Conservation (phyloP, 2,113 vertebrate genomes). For the Myotis brandtii region DNA sequence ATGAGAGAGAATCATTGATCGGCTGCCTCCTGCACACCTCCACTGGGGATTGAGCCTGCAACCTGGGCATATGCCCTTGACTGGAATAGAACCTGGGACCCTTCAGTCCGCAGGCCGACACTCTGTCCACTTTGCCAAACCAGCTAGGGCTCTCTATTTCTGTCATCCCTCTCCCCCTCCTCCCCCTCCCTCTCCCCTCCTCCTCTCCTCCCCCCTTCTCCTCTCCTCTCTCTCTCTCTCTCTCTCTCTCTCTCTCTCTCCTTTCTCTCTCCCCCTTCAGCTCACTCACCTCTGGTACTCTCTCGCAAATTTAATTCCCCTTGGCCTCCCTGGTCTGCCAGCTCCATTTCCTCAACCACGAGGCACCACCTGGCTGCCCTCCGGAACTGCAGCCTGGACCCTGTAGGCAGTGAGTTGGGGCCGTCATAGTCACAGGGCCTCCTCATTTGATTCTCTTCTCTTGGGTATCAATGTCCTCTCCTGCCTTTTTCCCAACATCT, state of each 20-base stretch:
- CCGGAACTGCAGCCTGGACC: not conserved
- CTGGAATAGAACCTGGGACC: too few relatives aligned
- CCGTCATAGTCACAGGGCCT: not conserved
- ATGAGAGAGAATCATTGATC: too few relatives aligned
- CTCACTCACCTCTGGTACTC: not conserved
- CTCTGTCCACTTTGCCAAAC: too few relatives aligned
- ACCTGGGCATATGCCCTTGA: too few relatives aligned
- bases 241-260: not conserved
- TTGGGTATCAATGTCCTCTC: not conserved
- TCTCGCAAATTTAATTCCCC: not conserved
- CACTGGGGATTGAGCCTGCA: too few relatives aligned
- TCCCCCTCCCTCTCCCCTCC: rapidly evolving
- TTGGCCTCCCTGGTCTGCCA: not conserved
- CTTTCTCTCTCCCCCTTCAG: not conserved
- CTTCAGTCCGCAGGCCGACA: too few relatives aligned
- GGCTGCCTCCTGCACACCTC: too few relatives aligned
- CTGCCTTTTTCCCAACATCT: not conserved
- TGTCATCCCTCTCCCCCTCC: too few relatives aligned
- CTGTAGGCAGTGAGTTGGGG: not conserved
- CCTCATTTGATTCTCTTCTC: not conserved
- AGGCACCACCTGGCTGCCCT: not conserved
- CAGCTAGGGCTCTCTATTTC: too few relatives aligned
- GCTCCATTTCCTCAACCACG: not conserved
- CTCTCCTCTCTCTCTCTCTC: too few relatives aligned
- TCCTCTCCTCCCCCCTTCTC: too few relatives aligned